A percentile compares a stretch with the other conserved stretches of the same genome.
Evolutionary conservation across 37 sponge, comb jelly and placozoan species (phyloP).

Genomic region (Spongilla lacustris): DNA sequence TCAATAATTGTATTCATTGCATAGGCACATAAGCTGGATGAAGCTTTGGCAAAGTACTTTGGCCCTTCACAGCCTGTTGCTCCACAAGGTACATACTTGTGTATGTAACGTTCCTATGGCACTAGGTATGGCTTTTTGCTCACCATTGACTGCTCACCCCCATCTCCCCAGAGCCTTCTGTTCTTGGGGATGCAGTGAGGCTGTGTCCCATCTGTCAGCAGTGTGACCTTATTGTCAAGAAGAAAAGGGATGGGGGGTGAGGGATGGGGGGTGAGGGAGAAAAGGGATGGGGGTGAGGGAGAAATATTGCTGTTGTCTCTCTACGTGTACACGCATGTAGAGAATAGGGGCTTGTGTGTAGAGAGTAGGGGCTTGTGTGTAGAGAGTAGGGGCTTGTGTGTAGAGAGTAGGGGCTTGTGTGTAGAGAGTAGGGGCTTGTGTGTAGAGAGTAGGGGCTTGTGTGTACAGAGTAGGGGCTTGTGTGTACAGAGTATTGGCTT

Average conservation of each 20-base stretch:
- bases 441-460: too few relatives aligned
- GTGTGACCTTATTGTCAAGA: conserved; percentile 69
- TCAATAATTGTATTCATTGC: not conserved
- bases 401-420: too few relatives aligned
- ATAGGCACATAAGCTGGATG: conserved; percentile 72
- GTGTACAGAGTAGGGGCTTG: too few relatives aligned
- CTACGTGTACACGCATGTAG: not conserved
- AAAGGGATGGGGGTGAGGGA: not conserved
- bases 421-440: too few relatives aligned
- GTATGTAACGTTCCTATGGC: not conserved
- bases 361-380: not conserved
- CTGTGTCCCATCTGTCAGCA: conserved; percentile 74
- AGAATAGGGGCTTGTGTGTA: not conserved
- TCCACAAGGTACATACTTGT: conserved; percentile 6
- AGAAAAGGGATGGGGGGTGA: conserved; percentile 73
- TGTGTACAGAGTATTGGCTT: too few relatives aligned
- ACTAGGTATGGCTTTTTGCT: not conserved
- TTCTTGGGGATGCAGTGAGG: conserved; percentile 55
- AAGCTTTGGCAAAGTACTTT: conserved; percentile 84
- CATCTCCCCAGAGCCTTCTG: conserved; percentile 4
- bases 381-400: too few relatives aligned
- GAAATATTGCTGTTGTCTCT: not conserved
- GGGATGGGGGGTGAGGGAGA: not conserved
- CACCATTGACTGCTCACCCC: not conserved
- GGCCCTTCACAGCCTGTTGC: conserved; percentile 60